Percentiles rank a stretch among this genome's conserved stretches.
These are phyloP conservation scores for Sylvia borin DNA, from an alignment of 2,797 vertebrate species.

Conservation along the genomic window DNA sequence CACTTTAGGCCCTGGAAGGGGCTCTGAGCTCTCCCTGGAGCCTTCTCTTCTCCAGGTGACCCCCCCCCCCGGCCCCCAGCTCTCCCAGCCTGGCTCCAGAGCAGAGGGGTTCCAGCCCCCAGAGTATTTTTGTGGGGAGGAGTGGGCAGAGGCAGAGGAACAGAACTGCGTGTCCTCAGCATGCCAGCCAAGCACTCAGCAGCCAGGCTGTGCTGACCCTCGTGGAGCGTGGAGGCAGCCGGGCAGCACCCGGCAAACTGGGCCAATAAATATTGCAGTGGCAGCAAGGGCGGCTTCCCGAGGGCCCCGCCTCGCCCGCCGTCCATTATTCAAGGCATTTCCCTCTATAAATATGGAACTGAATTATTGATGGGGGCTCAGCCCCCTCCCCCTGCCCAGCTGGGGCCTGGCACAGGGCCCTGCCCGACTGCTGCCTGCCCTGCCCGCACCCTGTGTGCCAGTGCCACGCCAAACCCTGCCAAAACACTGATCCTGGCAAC, in stretches of 20 bases:
- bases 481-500: background rate
- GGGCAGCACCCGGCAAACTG: background rate
- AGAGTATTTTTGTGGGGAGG: accelerated
- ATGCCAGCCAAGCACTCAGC: accelerated
- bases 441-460: accelerated
- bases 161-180: accelerated
- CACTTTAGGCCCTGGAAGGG: accelerated
- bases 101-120: background rate
- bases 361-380: slow-evolving; percentile 41
- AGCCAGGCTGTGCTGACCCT: accelerated
- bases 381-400: background rate
- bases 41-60: background rate
- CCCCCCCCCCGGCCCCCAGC: too few species aligned
- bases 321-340: slow-evolving; percentile 21
- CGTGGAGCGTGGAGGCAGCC: accelerated
- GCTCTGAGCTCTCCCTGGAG: accelerated
- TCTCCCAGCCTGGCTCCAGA: background rate
- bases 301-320: accelerated
- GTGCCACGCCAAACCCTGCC: background rate
- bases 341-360: slow-evolving; percentile 32
- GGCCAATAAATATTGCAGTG: slow-evolving; percentile 24
- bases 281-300: background rate
- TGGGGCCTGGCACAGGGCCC: accelerated
- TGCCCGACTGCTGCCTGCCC: accelerated
- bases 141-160: background rate